These are phyloP conservation scores for Aphyosemion australe DNA, from an alignment of 2,113 vertebrate species.

Conservation along the genomic window DNA sequence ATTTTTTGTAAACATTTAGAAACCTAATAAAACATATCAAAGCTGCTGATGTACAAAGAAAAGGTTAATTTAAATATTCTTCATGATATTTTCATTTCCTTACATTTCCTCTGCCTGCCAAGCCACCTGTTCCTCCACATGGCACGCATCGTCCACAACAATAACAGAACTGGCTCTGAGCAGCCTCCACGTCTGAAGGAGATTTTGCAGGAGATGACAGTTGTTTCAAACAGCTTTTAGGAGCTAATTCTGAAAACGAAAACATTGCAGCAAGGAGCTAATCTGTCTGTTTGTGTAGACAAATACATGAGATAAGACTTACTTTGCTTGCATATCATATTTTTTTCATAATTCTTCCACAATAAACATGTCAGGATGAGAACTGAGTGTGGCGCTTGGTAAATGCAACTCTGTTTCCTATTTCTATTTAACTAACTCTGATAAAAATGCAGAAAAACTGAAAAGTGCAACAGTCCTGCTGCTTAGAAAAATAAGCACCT, in stretches of 20 bases:
- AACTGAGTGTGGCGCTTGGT: neutral
- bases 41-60: neutral
- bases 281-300: neutral
- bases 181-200: neutral
- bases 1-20: too few relatives aligned
- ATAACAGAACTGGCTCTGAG: slow-evolving; percentile 1
- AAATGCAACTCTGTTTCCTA: neutral
- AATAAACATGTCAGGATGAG: neutral
- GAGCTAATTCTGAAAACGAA: slow-evolving; percentile 2
- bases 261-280: neutral
- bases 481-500: neutral
- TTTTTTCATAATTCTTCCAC: neutral
- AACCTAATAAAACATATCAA: neutral
- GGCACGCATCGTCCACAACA: neutral
- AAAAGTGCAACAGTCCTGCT: neutral
- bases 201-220: slow-evolving; percentile 5
- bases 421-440: neutral
- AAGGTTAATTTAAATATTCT: neutral
- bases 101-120: neutral
- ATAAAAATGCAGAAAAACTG: neutral
- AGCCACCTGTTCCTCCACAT: slow-evolving; percentile 1
- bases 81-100: neutral
- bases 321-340: neutral
- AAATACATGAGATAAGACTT: neutral
- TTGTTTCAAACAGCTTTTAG: neutral